Evolutionary conservation across 2,113 vertebrate genomes (phyloP).

Genomic region (Parotia lawesii): DNA sequence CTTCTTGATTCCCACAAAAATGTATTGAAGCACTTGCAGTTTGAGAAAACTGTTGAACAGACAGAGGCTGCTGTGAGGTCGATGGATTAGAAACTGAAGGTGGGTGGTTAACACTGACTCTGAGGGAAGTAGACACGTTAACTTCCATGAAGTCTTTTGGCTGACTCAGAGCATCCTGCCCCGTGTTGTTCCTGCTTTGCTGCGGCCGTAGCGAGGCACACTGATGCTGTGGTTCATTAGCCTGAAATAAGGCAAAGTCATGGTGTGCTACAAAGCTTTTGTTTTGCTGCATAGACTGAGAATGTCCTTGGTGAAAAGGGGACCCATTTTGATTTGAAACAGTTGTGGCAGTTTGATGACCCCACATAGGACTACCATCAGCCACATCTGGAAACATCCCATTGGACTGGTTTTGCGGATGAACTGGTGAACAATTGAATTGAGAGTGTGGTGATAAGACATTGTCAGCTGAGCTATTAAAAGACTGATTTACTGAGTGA

Average conservation of each 20-base stretch:
- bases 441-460: constrained; percentile 86
- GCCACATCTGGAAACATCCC: constrained; percentile 88
- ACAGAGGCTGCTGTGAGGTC: constrained; percentile 75
- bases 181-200: constrained; percentile 73
- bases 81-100: constrained; percentile 71
- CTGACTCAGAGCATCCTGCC: constrained; percentile 74
- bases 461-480: constrained; percentile 75
- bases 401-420: constrained; percentile 84
- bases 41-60: constrained; percentile 80
- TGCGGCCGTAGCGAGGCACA: constrained; percentile 72
- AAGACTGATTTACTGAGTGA: constrained; percentile 81
- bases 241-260: constrained; percentile 89
- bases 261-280: constrained; percentile 85
- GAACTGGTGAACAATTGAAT: constrained; percentile 83
- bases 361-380: constrained; percentile 93
- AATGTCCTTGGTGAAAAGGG: constrained; percentile 84
- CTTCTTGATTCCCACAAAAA: constrained; percentile 78
- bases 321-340: constrained; percentile 80
- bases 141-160: constrained; percentile 85
- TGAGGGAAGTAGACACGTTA: constrained; percentile 73
- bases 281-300: constrained; percentile 83
- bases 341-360: constrained; percentile 81
- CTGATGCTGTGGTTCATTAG: constrained; percentile 78
- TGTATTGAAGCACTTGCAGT: constrained; percentile 74
- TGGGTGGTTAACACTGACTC: constrained; percentile 76